phyloP scores from a whole-genome alignment of 2,113 vertebrate species.

The Sylvilagus bachmani region DNA sequence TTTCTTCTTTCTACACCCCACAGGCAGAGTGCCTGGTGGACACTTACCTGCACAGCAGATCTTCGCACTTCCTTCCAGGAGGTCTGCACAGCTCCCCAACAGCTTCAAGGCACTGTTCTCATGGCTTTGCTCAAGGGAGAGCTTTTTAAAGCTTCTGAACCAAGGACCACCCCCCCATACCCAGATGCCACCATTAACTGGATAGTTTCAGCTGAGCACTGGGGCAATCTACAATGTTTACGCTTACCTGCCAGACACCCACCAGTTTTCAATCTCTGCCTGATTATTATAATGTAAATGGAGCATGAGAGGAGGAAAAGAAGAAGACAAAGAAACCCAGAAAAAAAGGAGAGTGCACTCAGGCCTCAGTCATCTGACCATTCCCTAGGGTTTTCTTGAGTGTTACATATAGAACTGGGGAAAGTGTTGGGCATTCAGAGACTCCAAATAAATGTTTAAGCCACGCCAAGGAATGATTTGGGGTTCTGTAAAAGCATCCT shows the following conservation, averaged over 20 bases:
- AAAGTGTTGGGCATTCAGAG: not conserved
- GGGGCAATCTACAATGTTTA: not conserved
- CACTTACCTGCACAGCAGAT: not conserved
- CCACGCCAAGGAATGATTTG: not conserved
- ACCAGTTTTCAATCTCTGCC: not conserved
- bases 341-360: not conserved
- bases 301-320: not conserved
- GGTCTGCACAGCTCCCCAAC: not conserved
- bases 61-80: not conserved
- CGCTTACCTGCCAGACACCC: not conserved
- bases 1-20: not conserved
- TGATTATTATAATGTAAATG: constrained; percentile 22
- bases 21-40: not conserved
- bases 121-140: not conserved
- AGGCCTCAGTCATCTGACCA: too few species aligned
- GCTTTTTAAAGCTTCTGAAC: not conserved
- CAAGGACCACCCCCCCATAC: not conserved
- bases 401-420: not conserved
- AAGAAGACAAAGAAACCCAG: not conserved
- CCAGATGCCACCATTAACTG: not conserved
- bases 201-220: not conserved
- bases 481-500: not conserved
- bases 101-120: not conserved
- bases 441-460: not conserved
- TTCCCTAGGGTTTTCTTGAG: not conserved